Evolutionary conservation across 2,797 vertebrate genomes (phyloP).

Genomic region (Liasis olivaceus): DNA sequence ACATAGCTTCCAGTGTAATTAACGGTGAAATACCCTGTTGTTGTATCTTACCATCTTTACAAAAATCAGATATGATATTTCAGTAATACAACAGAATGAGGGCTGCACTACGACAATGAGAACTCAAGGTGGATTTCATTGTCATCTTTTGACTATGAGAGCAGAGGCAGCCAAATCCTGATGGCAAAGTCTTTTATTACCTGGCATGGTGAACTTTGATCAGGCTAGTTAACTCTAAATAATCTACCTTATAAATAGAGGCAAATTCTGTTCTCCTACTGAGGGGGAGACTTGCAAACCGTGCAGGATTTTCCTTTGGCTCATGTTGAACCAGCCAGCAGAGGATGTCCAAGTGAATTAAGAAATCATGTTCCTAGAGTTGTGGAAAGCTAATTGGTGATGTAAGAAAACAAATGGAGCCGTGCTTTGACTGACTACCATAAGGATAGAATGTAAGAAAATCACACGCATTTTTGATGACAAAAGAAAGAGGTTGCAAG

Average conservation of each 20-base stretch:
- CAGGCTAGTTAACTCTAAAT: not conserved
- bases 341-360: not conserved
- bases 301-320: not conserved
- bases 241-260: slow-evolving; percentile 9
- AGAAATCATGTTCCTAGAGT: not conserved
- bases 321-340: slow-evolving; percentile 21
- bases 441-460: slow-evolving; percentile 1
- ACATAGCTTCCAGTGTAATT: not conserved
- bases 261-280: not conserved
- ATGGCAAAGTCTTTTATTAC: not conserved
- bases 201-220: not conserved
- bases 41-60: not conserved
- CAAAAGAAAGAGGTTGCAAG: slow-evolving; percentile 17
- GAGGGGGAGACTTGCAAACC: not conserved
- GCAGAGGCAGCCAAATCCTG: not conserved
- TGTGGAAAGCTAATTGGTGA: not conserved
- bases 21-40: not conserved
- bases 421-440: slow-evolving; percentile 35
- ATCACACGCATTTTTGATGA: slow-evolving; percentile 42
- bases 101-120: not conserved
- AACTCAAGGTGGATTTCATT: not conserved
- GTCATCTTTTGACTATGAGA: not conserved
- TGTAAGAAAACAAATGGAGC: slow-evolving; percentile 22
- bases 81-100: not conserved
- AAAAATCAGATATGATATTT: not conserved